Conservation (phyloP, 2,113 vertebrate genomes). For the Oryzias woworae region DNA sequence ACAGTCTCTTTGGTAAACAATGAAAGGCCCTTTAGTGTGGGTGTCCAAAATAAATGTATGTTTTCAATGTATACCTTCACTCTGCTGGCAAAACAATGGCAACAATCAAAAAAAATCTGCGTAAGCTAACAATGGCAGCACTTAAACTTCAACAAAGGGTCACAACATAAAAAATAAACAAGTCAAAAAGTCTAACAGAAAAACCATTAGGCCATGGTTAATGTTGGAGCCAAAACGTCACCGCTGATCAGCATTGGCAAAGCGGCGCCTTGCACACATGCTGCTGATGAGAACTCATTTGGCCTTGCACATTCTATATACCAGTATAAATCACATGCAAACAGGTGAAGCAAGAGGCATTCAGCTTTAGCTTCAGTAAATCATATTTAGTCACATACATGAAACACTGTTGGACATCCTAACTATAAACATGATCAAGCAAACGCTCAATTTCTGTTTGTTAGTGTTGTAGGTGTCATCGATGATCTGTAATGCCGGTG, state of each 20-base stretch:
- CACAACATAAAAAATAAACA: constrained; percentile 22
- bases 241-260: constrained; percentile 47
- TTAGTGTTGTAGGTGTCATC: constrained; percentile 25
- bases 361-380: constrained; percentile 29
- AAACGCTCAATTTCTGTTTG: constrained; percentile 28
- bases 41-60: constrained; percentile 1
- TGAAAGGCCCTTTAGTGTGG: constrained; percentile 30
- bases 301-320: constrained; percentile 57
- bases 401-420: constrained; percentile 43
- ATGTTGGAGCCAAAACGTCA: constrained; percentile 33
- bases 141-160: constrained; percentile 21
- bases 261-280: constrained; percentile 58
- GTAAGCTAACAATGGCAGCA: constrained; percentile 11
- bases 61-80: constrained; percentile 35
- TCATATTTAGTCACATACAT: constrained; percentile 49
- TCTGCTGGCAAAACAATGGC: constrained; percentile 19
- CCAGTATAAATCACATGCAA: constrained; percentile 69
- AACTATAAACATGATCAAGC: constrained; percentile 47
- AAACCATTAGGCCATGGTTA: constrained; percentile 33
- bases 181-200: constrained; percentile 35
- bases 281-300: constrained; percentile 56
- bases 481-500: constrained; percentile 17
- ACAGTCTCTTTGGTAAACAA: constrained; percentile 68
- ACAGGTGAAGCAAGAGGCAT: constrained; percentile 39
- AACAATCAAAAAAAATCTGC: constrained; percentile 19